A percentile compares a stretch with the other conserved stretches of the same genome.
These are phyloP conservation scores for Serranus cabrilla DNA, from an alignment of 2,797 vertebrate genomes.

Conservation along the genomic window DNA sequence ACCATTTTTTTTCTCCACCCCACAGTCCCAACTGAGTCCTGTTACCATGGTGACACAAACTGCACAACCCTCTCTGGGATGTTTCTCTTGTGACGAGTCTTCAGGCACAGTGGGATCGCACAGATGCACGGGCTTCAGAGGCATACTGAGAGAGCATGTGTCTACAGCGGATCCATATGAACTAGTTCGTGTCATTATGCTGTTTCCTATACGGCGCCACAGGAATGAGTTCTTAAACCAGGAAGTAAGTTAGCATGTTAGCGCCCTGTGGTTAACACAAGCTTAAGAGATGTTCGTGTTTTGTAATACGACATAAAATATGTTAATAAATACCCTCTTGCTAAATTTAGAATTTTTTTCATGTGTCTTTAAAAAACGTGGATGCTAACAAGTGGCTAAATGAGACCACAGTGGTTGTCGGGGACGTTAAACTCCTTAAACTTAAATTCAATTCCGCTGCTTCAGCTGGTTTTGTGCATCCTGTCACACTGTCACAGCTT, in stretches of 20 bases:
- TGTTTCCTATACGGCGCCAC: background rate
- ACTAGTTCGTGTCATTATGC: conserved; percentile 12
- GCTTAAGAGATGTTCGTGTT: no score
- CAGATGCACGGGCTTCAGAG: conserved; percentile 11
- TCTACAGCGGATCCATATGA: conserved; percentile 14
- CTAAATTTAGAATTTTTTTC: no score
- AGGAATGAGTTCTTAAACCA: no score
- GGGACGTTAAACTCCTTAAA: no score
- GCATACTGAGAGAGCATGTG: conserved; percentile 12
- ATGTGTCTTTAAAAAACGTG: no score
- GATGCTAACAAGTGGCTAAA: no score
- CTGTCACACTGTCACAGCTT: background rate
- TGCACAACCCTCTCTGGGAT: conserved; percentile 47
- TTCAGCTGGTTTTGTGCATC: background rate
- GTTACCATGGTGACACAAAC: conserved; percentile 65
- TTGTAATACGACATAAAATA: no score
- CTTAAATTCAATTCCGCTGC: no score
- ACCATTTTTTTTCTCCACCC: conserved; percentile 24
- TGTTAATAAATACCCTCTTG: no score
- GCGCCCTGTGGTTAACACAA: no score
- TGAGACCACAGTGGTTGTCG: no score
- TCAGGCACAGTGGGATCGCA: conserved; percentile 20
- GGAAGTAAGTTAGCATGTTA: no score
- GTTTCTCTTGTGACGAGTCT: conserved; percentile 35
- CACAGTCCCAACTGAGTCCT: conserved; percentile 47